These are phyloP conservation scores for Therioaphis trifolii DNA, from an alignment of 2,888 invertebrate genomes.

Conservation along the genomic window DNA sequence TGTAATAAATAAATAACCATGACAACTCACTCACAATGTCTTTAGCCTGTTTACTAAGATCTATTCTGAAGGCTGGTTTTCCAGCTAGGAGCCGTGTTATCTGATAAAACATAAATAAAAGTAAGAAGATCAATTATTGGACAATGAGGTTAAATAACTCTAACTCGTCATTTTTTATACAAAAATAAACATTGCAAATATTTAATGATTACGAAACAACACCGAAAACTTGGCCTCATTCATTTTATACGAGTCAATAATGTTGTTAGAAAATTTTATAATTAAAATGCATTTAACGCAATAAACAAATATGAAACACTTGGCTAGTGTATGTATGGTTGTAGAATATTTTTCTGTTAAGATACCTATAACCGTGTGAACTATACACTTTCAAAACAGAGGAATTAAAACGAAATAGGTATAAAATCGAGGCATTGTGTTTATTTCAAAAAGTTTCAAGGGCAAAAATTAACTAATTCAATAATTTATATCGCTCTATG, in stretches of 20 bases:
- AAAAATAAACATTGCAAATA: conserved; percentile 4
- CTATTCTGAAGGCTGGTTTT: conserved; percentile 60
- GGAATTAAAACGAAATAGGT: background rate
- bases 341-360: conserved; percentile 9
- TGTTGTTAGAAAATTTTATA: background rate
- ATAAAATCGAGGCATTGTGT: conserved; percentile 10
- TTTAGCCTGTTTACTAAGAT: conserved; percentile 62
- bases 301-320: conserved; percentile 36
- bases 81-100: conserved; percentile 60
- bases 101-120: conserved; percentile 60
- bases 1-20: conserved; percentile 36
- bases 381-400: background rate
- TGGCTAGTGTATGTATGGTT: conserved; percentile 7
- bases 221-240: background rate
- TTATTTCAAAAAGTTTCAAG: background rate
- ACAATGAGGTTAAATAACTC: background rate
- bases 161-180: background rate
- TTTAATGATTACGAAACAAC: background rate
- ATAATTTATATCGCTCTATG: background rate
- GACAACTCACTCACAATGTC: conserved; percentile 60
- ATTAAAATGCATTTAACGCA: background rate
- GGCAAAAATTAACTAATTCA: background rate
- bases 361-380: background rate
- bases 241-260: background rate
- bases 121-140: conserved; percentile 13